Percentiles rank a stretch among this genome's conserved stretches.
Conservation (phyloP, 1,140 invertebrate genomes). For the Solenopsis invicta region DNA sequence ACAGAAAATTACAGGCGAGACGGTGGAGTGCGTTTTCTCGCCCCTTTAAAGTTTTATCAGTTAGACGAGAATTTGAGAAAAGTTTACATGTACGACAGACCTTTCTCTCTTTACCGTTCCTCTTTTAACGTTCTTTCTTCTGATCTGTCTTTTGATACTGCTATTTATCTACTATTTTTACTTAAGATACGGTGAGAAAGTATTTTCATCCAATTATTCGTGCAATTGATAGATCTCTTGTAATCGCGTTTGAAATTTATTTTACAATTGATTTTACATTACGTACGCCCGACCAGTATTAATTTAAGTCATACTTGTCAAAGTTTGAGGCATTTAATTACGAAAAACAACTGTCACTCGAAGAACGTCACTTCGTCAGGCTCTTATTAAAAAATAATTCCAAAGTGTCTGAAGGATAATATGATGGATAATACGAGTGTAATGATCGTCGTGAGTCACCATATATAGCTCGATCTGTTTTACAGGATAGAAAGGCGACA, state of each 20-base stretch:
- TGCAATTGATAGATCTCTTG: background rate
- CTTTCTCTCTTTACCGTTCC: background rate
- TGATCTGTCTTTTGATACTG: background rate
- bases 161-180: background rate
- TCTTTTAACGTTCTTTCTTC: background rate
- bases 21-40: constrained; percentile 2
- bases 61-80: constrained; percentile 25
- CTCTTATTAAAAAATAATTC: background rate
- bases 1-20: constrained; percentile 37
- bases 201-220: constrained; percentile 1
- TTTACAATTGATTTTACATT: background rate
- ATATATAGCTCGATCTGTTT: constrained; percentile 22
- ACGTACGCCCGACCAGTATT: background rate
- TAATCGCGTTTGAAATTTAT: background rate
- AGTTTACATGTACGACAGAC: constrained; percentile 26
- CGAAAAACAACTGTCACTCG: background rate
- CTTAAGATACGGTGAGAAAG: background rate
- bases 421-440: background rate
- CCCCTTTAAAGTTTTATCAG: constrained; percentile 16
- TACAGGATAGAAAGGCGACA: constrained; percentile 27
- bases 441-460: background rate
- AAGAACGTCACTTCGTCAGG: background rate
- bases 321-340: background rate
- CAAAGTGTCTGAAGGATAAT: background rate
- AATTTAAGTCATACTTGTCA: background rate